A percentile compares a stretch with the other conserved stretches of the same genome.
Evolutionary conservation across 2,113 vertebrate genomes (phyloP).

Genomic region (Lontra canadensis): DNA sequence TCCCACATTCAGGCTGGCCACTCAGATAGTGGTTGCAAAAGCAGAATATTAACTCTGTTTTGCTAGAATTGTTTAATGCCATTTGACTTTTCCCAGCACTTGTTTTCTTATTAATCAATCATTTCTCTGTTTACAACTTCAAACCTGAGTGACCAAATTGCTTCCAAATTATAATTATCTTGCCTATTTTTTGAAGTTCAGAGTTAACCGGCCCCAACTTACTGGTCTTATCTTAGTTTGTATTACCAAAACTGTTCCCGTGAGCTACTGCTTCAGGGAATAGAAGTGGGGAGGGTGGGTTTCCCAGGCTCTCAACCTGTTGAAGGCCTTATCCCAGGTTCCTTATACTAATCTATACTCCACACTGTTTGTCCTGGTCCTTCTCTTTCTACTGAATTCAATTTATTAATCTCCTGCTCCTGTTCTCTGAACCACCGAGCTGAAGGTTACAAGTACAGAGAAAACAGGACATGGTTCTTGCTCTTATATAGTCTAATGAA

Average conservation of each 20-base stretch:
- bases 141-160: not conserved
- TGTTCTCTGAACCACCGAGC: not conserved
- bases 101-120: not conserved
- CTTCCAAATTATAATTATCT: not conserved
- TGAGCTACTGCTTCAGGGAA: not conserved
- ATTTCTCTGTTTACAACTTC: not conserved
- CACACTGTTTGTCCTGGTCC: not conserved
- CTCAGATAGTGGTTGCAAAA: not conserved
- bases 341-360: too few relatives aligned
- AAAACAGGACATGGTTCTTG: not conserved
- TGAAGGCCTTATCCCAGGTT: not conserved
- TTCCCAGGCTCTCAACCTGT: not conserved
- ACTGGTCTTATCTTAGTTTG: not conserved
- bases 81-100: not conserved
- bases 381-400: not conserved
- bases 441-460: not conserved
- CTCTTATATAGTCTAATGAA: not conserved
- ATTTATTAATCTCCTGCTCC: not conserved
- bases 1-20: not conserved
- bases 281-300: rapidly evolving
- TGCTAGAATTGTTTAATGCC: not conserved
- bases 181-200: not conserved
- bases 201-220: not conserved
- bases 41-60: not conserved
- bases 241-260: not conserved